Evolutionary conservation across 1,140 invertebrate genomes (phyloP).

Genomic region (Zaprionus capensis): DNA sequence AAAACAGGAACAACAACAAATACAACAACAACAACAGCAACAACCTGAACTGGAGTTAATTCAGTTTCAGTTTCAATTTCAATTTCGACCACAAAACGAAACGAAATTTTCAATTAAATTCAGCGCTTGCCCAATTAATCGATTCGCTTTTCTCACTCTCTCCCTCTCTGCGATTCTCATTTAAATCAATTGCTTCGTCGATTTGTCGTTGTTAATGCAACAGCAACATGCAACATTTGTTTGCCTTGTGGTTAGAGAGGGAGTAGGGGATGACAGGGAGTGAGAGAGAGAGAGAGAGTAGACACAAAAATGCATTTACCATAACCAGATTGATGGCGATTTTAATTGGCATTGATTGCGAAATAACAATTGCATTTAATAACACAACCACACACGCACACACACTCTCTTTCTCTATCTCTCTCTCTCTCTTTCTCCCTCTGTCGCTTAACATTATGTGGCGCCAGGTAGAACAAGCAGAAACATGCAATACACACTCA

Average conservation of each 20-base stretch:
- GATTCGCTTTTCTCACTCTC: conserved; percentile 16
- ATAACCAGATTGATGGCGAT: conserved; percentile 59
- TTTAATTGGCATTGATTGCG: conserved; percentile 79
- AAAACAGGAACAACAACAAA: conserved; percentile 2
- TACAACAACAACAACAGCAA: not conserved
- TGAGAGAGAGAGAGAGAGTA: not conserved
- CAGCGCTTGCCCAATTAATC: conserved; percentile 63
- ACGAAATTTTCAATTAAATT: conserved; percentile 68
- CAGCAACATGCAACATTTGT: conserved; percentile 43
- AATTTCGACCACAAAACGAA: conserved; percentile 41
- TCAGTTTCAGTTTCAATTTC: conserved; percentile 59
- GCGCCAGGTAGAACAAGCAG: not conserved
- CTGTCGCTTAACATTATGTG: conserved; percentile 7
- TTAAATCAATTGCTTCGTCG: conserved; percentile 63
- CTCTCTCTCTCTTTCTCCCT: not conserved
- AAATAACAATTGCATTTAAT: conserved; percentile 77
- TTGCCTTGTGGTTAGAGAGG: conserved; percentile 24
- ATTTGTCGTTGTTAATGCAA: conserved; percentile 42
- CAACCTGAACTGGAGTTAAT: conserved; percentile 54
- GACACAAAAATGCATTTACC: conserved; percentile 63
- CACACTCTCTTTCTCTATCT: not conserved
- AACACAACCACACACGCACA: conserved; percentile 24
- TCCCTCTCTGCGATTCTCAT: conserved; percentile 56
- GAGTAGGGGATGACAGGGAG: not conserved
- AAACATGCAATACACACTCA: conserved; percentile 7